Conservation (phyloP, 2,888 invertebrate species). For the Saturnia pavonia region DNA sequence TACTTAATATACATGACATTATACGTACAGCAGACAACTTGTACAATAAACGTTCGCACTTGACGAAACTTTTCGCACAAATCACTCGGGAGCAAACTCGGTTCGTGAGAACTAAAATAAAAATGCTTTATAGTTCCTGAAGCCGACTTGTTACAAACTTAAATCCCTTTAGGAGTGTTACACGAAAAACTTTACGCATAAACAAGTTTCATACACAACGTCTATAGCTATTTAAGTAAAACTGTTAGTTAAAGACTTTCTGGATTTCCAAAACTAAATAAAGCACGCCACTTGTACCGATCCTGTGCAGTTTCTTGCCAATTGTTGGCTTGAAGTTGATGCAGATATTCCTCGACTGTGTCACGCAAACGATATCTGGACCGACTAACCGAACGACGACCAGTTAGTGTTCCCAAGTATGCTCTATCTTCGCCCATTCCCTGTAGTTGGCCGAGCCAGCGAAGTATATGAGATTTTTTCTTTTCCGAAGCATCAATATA, state of each 20-base stretch:
- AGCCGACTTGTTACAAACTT: conserved; percentile 33
- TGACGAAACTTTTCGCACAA: conserved; percentile 54
- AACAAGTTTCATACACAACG: conserved; percentile 30
- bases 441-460: no score
- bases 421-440: no score
- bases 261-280: no score
- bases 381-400: no score
- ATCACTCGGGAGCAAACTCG: conserved; percentile 37
- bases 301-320: no score
- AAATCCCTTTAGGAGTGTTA: conserved; percentile 32
- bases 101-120: conserved; percentile 43
- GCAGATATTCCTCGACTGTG: no score
- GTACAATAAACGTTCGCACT: conserved; percentile 12
- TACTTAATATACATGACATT: neutral
- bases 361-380: no score
- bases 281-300: no score
- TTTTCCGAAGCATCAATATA: no score
- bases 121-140: conserved; percentile 48
- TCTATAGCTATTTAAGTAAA: conserved; percentile 15
- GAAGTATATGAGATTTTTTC: no score
- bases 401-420: no score
- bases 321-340: no score
- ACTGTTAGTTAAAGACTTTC: conserved; percentile 1
- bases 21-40: neutral
- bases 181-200: conserved; percentile 37